Evolutionary conservation across 2,797 vertebrate species (phyloP).

Genomic region (Aotus griseimembra): DNA sequence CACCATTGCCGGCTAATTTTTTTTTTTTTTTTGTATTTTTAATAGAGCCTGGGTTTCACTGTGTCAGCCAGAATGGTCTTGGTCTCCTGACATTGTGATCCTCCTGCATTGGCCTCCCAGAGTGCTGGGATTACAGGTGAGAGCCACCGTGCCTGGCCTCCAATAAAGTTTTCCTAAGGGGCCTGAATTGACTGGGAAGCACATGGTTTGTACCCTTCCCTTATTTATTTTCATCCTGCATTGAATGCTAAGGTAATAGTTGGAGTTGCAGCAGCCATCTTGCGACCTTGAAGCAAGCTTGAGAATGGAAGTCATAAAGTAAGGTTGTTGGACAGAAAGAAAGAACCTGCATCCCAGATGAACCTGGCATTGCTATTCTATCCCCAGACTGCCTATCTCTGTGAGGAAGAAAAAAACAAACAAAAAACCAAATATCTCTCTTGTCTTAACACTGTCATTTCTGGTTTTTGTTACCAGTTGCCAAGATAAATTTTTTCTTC

Average conservation of each 20-base stretch:
- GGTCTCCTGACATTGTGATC: no score
- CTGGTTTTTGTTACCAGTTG: neutral
- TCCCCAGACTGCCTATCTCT: neutral
- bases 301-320: neutral
- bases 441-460: neutral
- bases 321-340: neutral
- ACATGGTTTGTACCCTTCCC: neutral
- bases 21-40: no score
- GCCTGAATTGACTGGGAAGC: neutral
- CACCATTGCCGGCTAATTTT: no score
- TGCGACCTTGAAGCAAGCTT: neutral
- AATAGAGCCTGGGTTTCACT: no score
- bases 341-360: neutral
- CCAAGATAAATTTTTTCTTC: neutral
- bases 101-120: no score
- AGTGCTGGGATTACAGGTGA: no score
- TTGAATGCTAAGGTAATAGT: neutral
- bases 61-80: no score
- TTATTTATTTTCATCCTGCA: neutral
- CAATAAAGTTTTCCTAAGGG: neutral
- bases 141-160: neutral
- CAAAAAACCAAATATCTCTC: neutral
- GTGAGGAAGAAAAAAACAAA: neutral
- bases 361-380: neutral
- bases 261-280: neutral